Percentiles rank a stretch among this genome's conserved stretches.
phyloP scores from a whole-genome alignment of 2,797 vertebrate species.

The Anas acuta region DNA sequence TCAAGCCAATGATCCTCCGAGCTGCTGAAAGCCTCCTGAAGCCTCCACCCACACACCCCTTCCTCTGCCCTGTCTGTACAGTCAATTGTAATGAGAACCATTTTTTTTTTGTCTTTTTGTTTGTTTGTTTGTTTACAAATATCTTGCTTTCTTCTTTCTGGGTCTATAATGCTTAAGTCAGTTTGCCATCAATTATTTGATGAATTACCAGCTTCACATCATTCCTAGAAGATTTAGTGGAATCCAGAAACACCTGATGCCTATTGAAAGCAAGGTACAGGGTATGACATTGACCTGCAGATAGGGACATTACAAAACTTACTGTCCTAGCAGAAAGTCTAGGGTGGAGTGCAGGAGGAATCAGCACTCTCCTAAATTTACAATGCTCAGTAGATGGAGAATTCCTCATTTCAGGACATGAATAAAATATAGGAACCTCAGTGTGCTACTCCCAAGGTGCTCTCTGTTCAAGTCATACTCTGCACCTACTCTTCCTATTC shows the following conservation, averaged over 20 bases:
- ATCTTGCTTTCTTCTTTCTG: neutral
- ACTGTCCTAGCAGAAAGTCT: neutral
- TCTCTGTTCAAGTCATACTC: neutral
- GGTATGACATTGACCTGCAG: neutral
- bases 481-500: fast-evolving
- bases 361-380: neutral
- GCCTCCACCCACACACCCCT: neutral
- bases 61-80: neutral
- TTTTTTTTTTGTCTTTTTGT: too few species aligned
- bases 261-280: neutral
- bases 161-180: neutral
- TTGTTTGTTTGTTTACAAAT: neutral
- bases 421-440: neutral
- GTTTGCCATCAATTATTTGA: neutral
- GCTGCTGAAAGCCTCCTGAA: neutral
- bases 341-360: too few species aligned
- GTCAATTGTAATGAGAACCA: neutral
- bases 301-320: neutral
- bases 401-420: neutral
- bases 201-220: neutral
- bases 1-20: neutral
- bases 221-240: neutral
- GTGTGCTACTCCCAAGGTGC: neutral
- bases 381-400: neutral
- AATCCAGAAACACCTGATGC: neutral